Percentiles rank a stretch among this genome's conserved stretches.
Conservation (phyloP, 2,888 invertebrate species). For the Caradrina clavipalpis region DNA sequence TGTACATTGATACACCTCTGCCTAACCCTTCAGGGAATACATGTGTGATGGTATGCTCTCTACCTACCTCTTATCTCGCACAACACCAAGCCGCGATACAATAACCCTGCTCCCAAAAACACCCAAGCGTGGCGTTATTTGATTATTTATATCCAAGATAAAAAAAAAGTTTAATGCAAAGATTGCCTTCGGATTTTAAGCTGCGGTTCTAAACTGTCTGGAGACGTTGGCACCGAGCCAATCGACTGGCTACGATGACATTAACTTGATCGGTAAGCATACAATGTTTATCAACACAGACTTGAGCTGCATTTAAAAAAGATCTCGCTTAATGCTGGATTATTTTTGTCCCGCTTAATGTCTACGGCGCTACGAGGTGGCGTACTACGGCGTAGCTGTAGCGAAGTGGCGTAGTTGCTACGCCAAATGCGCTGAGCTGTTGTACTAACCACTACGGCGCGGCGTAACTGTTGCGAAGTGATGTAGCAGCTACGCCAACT, state of each 20-base stretch:
- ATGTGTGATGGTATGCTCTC: no score
- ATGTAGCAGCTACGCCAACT: neutral
- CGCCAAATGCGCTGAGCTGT: no score
- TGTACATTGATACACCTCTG: no score
- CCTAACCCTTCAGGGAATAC: no score
- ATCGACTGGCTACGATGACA: neutral
- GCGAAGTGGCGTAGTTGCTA: neutral
- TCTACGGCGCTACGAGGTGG: constrained; percentile 14
- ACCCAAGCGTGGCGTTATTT: neutral
- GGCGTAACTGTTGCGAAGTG: no score
- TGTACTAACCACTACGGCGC: no score
- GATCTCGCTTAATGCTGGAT: neutral
- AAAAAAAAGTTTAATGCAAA: constrained; percentile 20
- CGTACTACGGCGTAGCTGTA: constrained; percentile 5
- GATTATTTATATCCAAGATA: neutral
- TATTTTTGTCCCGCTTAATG: neutral
- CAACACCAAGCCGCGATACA: no score
- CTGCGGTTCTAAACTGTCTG: constrained; percentile 34
- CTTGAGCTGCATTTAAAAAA: neutral
- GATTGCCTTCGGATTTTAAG: constrained; percentile 24
- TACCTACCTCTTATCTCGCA: no score
- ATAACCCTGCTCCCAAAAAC: neutral
- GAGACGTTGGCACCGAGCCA: constrained; percentile 41
- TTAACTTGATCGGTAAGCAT: constrained; percentile 26
- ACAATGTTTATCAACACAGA: constrained; percentile 1